Conservation (phyloP, 2,113 vertebrate species). For the Ammodramus savannarum region DNA sequence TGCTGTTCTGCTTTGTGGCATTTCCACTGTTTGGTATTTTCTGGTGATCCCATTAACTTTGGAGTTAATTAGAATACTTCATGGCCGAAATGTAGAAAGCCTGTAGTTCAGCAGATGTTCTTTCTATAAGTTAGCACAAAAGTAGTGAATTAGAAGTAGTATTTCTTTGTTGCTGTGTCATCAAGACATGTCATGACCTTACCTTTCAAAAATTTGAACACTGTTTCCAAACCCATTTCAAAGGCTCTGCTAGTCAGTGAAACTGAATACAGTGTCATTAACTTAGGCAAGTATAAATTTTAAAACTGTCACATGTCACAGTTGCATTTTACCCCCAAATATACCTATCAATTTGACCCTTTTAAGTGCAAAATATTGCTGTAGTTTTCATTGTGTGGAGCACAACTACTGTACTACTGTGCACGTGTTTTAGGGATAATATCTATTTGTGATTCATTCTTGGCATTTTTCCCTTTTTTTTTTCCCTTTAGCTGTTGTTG, state of each 20-base stretch:
- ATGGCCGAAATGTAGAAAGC: not conserved
- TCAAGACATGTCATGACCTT: not conserved
- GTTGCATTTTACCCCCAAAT: not conserved
- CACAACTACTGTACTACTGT: not conserved
- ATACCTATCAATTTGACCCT: not conserved
- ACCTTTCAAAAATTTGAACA: not conserved
- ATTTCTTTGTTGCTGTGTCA: not conserved
- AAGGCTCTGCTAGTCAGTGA: not conserved
- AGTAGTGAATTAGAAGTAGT: not conserved
- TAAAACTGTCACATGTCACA: not conserved
- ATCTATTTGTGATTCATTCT: not conserved
- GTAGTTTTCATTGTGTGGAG: not conserved
- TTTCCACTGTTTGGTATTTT: not conserved
- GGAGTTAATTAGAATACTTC: not conserved
- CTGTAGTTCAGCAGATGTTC: not conserved
- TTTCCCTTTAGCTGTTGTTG: not conserved
- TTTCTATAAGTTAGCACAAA: not conserved
- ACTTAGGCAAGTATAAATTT: not conserved
- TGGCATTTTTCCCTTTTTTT: not conserved
- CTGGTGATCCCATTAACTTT: not conserved
- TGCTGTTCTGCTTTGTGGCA: not conserved
- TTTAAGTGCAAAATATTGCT: not conserved
- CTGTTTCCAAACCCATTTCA: not conserved
- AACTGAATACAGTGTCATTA: not conserved
- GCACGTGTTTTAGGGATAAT: not conserved